Evolutionary conservation across 2,797 vertebrate species (phyloP), one percentile per base, ranked within the genome.

Genomic region (Chloroceryle inda): DNA sequence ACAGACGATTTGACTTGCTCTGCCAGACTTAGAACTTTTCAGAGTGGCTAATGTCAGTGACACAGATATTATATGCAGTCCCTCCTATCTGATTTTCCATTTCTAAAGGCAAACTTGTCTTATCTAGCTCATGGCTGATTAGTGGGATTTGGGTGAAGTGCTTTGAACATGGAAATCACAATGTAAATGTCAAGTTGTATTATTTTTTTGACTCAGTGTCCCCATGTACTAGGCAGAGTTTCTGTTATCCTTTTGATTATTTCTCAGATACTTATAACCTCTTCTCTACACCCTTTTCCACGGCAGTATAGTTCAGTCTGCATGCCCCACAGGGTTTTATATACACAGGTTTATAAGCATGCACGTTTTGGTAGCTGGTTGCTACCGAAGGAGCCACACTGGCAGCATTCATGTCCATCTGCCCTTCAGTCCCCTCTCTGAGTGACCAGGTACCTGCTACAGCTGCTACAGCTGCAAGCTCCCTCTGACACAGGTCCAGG

Each of bases 181-280:
- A 82, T 17, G 50, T n/a, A 81, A 90, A 63, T 76, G n/a, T 79
- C 44, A 92, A 73, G 7, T 64, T 16, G 17, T 71, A 33, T 52
- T 73, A 23, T 21, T 78, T 73, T 74, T 74, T 35, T 35, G 44
- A 85, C 52, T 88, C 29, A 7, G 23, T 84, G 56, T 55, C 29
- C 78, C 9, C 7, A 23, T 40, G 16, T 63, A 56, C 42, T 52
- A 24, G 13, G 53, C 40, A 52, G 71, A 72, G 38, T 56, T 87
- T 85, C 67, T 87, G 31, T 63, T 76, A 81, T 45, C 3, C 3
- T 95, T 95, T 79, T 29, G 33, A 69, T 71, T 73, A 74, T 50
- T 87, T 90, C 52, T 74, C 52, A 77, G 37, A 53, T 29, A n/a
- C 26, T 88, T 79, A 37, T 1, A 47, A 80, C 37, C 31, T 27